Conservation (phyloP, 2,113 vertebrate genomes). For the Aspidoscelis tigris region DNA sequence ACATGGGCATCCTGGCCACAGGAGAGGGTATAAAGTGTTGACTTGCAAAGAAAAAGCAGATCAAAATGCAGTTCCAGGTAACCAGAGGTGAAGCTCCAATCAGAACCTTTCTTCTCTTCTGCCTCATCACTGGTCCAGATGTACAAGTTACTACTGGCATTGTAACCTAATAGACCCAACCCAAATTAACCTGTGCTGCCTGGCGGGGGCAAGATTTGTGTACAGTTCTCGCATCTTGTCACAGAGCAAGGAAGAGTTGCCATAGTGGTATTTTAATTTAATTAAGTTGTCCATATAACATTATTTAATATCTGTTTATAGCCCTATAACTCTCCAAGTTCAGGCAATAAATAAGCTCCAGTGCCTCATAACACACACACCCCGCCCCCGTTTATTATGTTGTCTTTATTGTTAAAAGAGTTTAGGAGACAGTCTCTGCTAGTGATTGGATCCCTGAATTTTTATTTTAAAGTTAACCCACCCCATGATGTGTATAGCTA, state of each 20-base stretch:
- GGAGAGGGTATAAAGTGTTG: too few species aligned
- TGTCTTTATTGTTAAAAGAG: background rate
- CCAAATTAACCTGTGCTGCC: background rate
- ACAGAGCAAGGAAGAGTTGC: background rate
- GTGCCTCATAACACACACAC: background rate
- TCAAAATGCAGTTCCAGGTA: too few species aligned
- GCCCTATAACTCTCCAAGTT: background rate
- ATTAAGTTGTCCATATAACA: constrained; percentile 18
- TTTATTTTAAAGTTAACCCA: background rate
- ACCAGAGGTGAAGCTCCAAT: too few species aligned
- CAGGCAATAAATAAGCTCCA: background rate
- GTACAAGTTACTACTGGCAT: background rate
- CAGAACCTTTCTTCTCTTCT: too few species aligned
- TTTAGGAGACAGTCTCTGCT: background rate
- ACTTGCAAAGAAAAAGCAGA: too few species aligned
- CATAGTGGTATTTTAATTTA: constrained; percentile 2
- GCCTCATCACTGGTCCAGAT: too few species aligned
- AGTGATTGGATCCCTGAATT: background rate
- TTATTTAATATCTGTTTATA: background rate
- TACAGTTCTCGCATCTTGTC: background rate
- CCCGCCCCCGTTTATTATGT: background rate
- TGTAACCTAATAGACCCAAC: background rate
- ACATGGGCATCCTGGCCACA: too few species aligned
- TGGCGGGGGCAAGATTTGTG: background rate
- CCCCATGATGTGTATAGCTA: background rate